Evolutionary conservation across 2,113 vertebrate species (phyloP), one percentile per base, ranked within the genome.

Genomic region (Larimichthys crocea): DNA sequence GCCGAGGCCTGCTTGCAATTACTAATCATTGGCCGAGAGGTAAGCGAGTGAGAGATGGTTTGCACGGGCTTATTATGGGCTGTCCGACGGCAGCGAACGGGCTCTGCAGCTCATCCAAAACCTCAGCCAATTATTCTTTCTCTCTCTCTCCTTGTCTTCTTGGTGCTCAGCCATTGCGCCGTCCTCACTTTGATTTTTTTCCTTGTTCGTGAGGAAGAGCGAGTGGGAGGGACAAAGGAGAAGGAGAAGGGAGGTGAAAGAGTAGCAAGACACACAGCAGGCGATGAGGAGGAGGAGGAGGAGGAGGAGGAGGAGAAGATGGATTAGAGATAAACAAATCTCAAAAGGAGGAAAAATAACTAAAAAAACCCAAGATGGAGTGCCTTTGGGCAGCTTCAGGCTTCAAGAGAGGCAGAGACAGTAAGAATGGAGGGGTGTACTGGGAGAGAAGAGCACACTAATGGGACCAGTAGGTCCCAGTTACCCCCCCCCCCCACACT

Each of bases 1-100:
- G 74, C 65, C 55, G 2, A 79, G 55, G 77, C 59, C 77, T 88
- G 84, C 76, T 65, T 76, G 86, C 74, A 87, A 91, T 89, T 86
- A 90, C 84, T 63, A 24, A 79, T 84, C 74, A 78, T 74, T 82
- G 80, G 76, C 73, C 68, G 0, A 24, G 82, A 74, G 57, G 83
- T 81, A 64, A 40, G 53, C 7, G 52, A 61, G 77, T 44, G 69
- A 82, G 62, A 78, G 65, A 85, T 64, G 75, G 73, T 56, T 40
- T 79, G 50, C 52, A 29, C 10, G 5, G 35, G 60, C 10, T 76
- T 80, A 74, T 79, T 80, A 76, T 29, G 12, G 77, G 59, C 55
- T 68, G 60, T 77, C 72, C 24, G n/a, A 79, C 17, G 5, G 49
- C 80, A 63, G 48, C 1, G 3, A 76, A 22, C 7, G 24, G 31